phyloP scores from a whole-genome alignment of 2,888 invertebrate genomes.

The Bombylius major region DNA sequence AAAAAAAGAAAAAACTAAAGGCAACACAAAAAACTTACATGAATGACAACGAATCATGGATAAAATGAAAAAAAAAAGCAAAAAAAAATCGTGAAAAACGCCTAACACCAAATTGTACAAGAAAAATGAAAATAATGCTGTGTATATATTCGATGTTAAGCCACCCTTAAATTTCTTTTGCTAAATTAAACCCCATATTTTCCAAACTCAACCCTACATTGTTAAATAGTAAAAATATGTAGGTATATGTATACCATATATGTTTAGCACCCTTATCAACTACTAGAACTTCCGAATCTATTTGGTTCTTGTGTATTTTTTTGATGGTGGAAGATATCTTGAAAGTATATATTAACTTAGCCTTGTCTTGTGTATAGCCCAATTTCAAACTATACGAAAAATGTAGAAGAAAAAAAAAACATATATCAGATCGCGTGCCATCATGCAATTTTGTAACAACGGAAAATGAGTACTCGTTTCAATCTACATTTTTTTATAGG shows the following conservation, averaged over 20 bases:
- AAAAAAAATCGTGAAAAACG: neutral
- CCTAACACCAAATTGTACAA: conserved; percentile 4
- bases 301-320: neutral
- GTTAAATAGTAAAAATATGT: no score
- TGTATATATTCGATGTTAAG: neutral
- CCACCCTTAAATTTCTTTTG: neutral
- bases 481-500: neutral
- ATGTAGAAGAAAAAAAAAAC: neutral
- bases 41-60: neutral
- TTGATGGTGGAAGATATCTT: neutral
- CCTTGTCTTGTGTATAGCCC: conserved; percentile 1
- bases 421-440: conserved; percentile 26
- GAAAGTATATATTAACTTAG: neutral
- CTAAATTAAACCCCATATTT: no score
- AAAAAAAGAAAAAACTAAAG: neutral
- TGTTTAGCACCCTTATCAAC: conserved; percentile 1
- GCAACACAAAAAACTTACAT: neutral
- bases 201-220: neutral
- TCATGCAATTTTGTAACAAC: conserved; percentile 31
- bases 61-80: neutral
- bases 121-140: conserved; percentile 3
- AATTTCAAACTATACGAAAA: neutral
- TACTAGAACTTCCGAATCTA: conserved; percentile 1
- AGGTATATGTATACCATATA: neutral
- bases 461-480: conserved; percentile 8